Evolutionary conservation across 64 coral and sea anemone genomes (phyloP).

Genomic region (Acropora tenuis): DNA sequence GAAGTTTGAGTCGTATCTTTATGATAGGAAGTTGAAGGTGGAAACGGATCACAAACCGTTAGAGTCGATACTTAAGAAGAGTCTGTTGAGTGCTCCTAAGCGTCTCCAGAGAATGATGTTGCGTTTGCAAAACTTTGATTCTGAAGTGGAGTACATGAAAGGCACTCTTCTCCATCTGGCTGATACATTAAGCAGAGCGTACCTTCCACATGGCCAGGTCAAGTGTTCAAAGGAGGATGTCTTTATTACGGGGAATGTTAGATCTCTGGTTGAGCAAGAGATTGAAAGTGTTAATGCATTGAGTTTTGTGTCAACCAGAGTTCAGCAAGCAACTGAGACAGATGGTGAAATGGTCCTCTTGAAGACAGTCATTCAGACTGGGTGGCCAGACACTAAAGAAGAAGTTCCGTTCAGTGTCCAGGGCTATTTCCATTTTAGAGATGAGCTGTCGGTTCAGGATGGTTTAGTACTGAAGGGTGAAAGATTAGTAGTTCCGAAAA

Average conservation of each 20-base stretch:
- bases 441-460: too few relatives aligned
- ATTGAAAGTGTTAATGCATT: background rate
- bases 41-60: background rate
- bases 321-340: background rate
- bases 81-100: background rate
- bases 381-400: conserved; percentile 11
- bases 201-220: background rate
- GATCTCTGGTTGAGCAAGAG: background rate
- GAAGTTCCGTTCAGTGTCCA: background rate
- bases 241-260: background rate
- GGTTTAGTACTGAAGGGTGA: too few relatives aligned
- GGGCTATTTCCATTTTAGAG: too few relatives aligned
- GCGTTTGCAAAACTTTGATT: background rate
- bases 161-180: background rate
- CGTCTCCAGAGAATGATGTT: conserved; percentile 17
- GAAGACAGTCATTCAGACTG: background rate
- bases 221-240: background rate
- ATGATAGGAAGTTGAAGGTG: conserved; percentile 7
- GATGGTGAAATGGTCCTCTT: background rate
- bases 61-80: background rate
- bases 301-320: background rate
- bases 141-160: conserved; percentile 5
- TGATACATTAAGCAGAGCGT: background rate
- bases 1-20: background rate
- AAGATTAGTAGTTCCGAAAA: too few relatives aligned